Conservation (phyloP, 2,113 vertebrate genomes). For the Pelvicachromis taeniatus region DNA sequence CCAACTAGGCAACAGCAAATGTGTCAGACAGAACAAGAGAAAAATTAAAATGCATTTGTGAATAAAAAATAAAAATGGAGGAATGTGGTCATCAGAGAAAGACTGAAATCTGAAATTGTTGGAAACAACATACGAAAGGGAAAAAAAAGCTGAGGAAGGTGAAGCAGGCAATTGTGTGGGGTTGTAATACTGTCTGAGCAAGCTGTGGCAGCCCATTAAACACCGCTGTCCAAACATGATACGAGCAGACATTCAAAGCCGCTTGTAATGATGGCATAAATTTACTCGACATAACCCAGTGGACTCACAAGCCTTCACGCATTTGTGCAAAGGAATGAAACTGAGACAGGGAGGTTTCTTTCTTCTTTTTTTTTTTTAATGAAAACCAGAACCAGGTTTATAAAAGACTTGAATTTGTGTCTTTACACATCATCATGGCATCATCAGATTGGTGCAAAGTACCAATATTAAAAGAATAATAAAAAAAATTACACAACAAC, state of each 20-base stretch:
- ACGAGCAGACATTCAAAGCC: conserved; percentile 38
- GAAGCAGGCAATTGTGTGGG: neutral
- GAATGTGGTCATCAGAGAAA: neutral
- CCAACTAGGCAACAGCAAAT: conserved; percentile 25
- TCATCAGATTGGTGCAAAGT: neutral
- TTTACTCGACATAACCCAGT: conserved; percentile 29
- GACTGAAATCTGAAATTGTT: neutral
- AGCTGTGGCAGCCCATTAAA: conserved; percentile 60
- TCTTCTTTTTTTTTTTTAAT: neutral
- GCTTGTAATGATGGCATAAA: conserved; percentile 44
- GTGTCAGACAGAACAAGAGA: conserved; percentile 7
- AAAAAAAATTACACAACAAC: neutral
- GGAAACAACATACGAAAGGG: neutral
- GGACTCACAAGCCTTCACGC: neutral
- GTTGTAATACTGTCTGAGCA: conserved; percentile 49
- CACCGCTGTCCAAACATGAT: conserved; percentile 49
- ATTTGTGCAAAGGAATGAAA: neutral
- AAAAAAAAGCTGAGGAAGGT: neutral
- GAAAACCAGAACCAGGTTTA: conserved; percentile 35
- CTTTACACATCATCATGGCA: neutral
- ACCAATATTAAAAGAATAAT: neutral
- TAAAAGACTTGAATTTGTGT: neutral
- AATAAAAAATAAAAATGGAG: conserved; percentile 13
- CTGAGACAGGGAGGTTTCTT: neutral
- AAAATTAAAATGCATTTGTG: neutral